Evolutionary conservation across 2,888 invertebrate genomes (phyloP), one percentile per base, ranked within the genome.

Genomic region (Philereme transversata): DNA sequence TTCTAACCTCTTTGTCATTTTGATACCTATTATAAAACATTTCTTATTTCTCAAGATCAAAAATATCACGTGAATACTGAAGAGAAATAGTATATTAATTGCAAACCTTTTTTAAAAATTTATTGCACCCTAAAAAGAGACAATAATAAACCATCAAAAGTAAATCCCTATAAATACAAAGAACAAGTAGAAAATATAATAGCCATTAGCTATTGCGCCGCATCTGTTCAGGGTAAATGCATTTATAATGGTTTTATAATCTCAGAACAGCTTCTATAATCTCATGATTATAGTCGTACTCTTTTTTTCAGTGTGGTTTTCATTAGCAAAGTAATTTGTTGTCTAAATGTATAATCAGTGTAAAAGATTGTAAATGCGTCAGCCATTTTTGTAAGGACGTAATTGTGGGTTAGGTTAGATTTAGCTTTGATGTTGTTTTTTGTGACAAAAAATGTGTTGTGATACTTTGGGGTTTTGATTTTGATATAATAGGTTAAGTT

Each of bases 231-330:
- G 87, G 84, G 82, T 87, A 89, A 87, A 91, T 90, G 84, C 65
- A 77, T 88, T 88, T 88, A 85, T 91, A 91, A 91, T 91, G 85
- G 82, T 76, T 76, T 87, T 90, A 86, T 90, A 90, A 89, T 87
- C 77, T 75, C 45, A 54, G 47, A 56, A 48, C 72, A 71, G 76
- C 74, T 84, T 78, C 84, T 82, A 86, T 88, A 90, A 91, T 90
- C 89, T 88, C 78, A 73, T 81, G 87, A 88, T 90, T 89, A 86
- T 74, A 70, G 75, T 74, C 34, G 68, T 79, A 77, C 75, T 87
- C 85, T 77, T 91, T 92, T 91, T 92, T 91, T 91, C 91, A 91
- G 90, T 90, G 79, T 74, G 71, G 79, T 81, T 84, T 88, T 87
- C 87, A 90, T 90, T 90, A 90, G 84, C 64, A 71, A 72, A 75